Evolutionary conservation across 2,113 vertebrate species (phyloP).

Genomic region (Psephotus haematonotus): DNA sequence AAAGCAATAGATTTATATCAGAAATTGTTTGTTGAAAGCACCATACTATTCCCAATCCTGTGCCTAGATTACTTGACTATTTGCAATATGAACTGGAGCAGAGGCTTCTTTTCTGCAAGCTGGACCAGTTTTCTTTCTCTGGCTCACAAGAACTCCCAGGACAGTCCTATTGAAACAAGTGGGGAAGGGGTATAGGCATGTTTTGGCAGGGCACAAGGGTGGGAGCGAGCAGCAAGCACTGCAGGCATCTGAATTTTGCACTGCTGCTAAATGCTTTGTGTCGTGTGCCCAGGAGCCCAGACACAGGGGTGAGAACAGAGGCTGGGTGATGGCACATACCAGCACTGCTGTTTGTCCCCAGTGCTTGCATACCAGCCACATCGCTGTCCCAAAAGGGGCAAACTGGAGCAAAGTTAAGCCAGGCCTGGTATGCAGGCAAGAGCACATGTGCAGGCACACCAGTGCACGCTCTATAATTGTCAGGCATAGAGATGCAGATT

Average conservation of each 20-base stretch:
- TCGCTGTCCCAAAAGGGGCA: background rate
- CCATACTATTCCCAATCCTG: background rate
- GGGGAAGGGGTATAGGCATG: fast-evolving
- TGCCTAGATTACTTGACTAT: background rate
- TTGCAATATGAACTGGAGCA: background rate
- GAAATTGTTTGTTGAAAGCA: background rate
- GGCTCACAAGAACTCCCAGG: background rate
- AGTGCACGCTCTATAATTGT: fast-evolving
- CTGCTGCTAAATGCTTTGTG: background rate
- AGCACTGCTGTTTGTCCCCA: background rate
- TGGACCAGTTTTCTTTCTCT: background rate
- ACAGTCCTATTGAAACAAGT: background rate
- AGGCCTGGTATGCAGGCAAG: background rate
- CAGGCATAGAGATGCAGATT: background rate
- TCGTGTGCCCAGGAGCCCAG: background rate
- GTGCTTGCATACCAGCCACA: background rate
- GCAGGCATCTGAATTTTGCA: background rate
- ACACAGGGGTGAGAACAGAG: background rate
- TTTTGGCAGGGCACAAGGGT: background rate
- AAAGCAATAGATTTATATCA: background rate
- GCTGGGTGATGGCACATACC: background rate
- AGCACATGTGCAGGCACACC: background rate
- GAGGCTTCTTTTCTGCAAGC: background rate
- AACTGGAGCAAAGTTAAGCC: background rate
- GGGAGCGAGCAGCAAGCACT: background rate